Base-by-base conservation (phyloP, 2,888 invertebrate species). In the Eurois occulta region DNA sequence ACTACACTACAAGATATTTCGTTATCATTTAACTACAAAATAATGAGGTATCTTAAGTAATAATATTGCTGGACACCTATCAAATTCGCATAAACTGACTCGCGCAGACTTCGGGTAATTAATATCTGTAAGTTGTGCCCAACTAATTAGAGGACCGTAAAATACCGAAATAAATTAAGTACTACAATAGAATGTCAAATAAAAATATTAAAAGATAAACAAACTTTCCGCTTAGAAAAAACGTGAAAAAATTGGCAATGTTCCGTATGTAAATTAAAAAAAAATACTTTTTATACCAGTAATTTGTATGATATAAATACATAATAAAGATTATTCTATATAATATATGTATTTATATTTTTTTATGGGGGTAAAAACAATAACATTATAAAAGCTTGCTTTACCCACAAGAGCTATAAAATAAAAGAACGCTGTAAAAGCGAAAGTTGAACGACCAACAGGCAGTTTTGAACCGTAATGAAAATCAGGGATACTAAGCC, bases 401-500 rank as follows among this genome's bases (percentile, higher is more conserved):
- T 10, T 41, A 43, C 41, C 70, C 1, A 78, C 65, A 58, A n/a
- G 2, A 52, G 76, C 72, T 72, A 84, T 84, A 78, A 85, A 82
- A 71, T 55, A 58, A 66, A 68, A 64, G n/a, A 38, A 11, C 24
- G 74, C 64, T 67, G 32, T 72, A 69, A 84, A 86, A 86, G 74
- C 69, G 70, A 86, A 84, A 86, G 78, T 84, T 83, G 64, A 79
- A 82, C 68, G 73, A 48, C 72, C 78, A 35, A 65, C 65, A 77
- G 73, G 72, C 77, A n/a, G 58, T 83, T 87, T 75, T 71, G 55
- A 48, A 72, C 71, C 72, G 60, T n/a, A 65, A 86, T 86, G 81
- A 90, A 87, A 87, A 86, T 84, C 74, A 64, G 75, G 72, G 71
- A 67, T 60, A 73, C 69, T 81, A 74, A 76, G 52, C 83, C 72